Evolutionary conservation across 2,113 vertebrate species (phyloP), one percentile per base, ranked within the genome.

Genomic region (Python bivittatus): DNA sequence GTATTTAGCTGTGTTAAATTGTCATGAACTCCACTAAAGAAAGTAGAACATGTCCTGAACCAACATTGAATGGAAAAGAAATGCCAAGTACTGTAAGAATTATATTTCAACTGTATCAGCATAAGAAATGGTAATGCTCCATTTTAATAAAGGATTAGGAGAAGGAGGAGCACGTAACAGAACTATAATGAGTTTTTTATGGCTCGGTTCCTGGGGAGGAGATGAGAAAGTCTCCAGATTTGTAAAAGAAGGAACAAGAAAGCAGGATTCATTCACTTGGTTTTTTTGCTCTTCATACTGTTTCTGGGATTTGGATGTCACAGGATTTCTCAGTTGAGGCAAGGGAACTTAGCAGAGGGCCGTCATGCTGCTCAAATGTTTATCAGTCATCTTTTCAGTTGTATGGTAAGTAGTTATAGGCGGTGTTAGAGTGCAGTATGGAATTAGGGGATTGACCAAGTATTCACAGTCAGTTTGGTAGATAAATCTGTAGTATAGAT

Each of bases 1-100:
- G 27, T 58, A 42, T 27, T 93, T 93, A 89, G 85, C 79, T n/a
- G 58, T 52, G 92, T 90, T 95, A 94, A 94, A 93, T 88, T 93
- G 64, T 1, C 90, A 84, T 25, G 56, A 94, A 23, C 58, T 89
- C 83, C 22, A 53, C 92, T 88, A 89, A 94, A 95, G 33, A 61
- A 87, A 91, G 48, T 88, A 79, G 91, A 84, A 89, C 92, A 89
- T 54, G 68, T 52, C 20, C 84, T 88, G 15, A 60, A 90, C 15
- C 83, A 94, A 84, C 52, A 38, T 87, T 89, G 84, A 72, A 7
- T 4, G 86, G 87, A 6, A 86, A 44, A 57, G 92, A 68, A 58
- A 89, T 92, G 10, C 88, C 86, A 92, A 68, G n/a, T 86, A 22
- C 25, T 88, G 42, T 84, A 89, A 90, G 83, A 29, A 79, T n/a